Base-by-base conservation (phyloP, 2,888 invertebrate genomes). In the Apotomis capreana region DNA sequence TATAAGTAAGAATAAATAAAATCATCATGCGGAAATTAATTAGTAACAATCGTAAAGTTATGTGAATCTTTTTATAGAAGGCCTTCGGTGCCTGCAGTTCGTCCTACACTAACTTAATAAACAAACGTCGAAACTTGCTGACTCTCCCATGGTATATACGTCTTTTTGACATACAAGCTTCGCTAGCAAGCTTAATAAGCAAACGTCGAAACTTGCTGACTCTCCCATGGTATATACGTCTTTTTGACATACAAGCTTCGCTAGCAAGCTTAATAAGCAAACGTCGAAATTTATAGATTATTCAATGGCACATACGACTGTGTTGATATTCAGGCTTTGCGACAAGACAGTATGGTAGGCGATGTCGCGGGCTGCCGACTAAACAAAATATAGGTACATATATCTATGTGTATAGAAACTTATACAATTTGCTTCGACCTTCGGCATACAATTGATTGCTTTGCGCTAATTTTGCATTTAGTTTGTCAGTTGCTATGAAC, bases 71-170 rank as follows among this genome's bases (percentile, higher is more conserved):
- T 83, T 86, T 86, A 84, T 84, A 84, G 84, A 76, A 79, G 83
- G 73, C 87, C 88, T 88, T 88, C 86, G 79, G 74, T 79, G 46
- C 78, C 81, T 84, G 84, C 83, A 82, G 82, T 82, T 85, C 81
- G 81, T 79, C 77, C 10, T 10, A 49, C 49, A 49, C 40, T 40
- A 40, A 6, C 44, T 5, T 5, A 6, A 44, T 44, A 6, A 44
- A 8, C 44, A 6, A 44, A 44, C 6, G 44, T 5, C 44, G 44
- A 6, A 44, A 8, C 44, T 44, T 44, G 5, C 5, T 44, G 6
- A 44, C 8, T 44, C 8, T 44, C 44, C 44, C 3, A 44, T 26
- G 26, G 26, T 26, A 26, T 26, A 26, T 26, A 26, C 26, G 26
- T 26, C 26, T 26, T 26, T 26, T 26, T 26, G 26, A 26, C 26